These are phyloP conservation scores for Adrianichthys oophorus DNA, from an alignment of 2,797 vertebrate genomes.

Conservation along the genomic window DNA sequence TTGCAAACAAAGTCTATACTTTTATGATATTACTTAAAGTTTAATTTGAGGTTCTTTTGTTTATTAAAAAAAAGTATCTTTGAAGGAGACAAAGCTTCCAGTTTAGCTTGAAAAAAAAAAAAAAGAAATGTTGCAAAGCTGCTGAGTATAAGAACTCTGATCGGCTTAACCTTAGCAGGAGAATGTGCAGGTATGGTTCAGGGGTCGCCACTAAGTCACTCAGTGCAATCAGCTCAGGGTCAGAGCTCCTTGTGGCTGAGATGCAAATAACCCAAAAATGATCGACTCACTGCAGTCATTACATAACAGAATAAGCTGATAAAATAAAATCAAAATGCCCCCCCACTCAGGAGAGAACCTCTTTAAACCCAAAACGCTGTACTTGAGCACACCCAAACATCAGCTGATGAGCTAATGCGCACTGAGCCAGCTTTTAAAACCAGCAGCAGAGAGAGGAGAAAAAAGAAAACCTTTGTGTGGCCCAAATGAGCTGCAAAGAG, in stretches of 20 bases:
- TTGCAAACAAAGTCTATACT: too few relatives aligned
- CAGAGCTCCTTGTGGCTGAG: slow-evolving; percentile 25
- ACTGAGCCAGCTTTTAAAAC: slow-evolving; percentile 15
- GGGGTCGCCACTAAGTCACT: slow-evolving; percentile 46
- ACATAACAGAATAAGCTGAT: slow-evolving; percentile 57
- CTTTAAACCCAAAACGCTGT: slow-evolving; percentile 27
- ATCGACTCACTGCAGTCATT: slow-evolving; percentile 57
- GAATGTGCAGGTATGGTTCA: slow-evolving; percentile 36
- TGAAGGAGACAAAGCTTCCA: not conserved
- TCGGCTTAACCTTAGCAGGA: slow-evolving; percentile 28
- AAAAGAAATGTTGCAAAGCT: not conserved
- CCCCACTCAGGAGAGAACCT: not conserved
- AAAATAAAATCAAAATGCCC: slow-evolving; percentile 20
- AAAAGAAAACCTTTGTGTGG: slow-evolving; percentile 54
- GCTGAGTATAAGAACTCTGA: slow-evolving; percentile 2
- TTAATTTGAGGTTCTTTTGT: too few relatives aligned
- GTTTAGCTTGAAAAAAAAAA: not conserved
- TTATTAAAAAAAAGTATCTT: not conserved
- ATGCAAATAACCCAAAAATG: slow-evolving; percentile 47
- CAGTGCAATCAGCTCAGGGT: slow-evolving; percentile 40
- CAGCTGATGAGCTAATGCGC: slow-evolving; percentile 38
- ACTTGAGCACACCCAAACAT: slow-evolving; percentile 29
- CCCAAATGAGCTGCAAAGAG: slow-evolving; percentile 58
- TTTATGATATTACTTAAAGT: too few relatives aligned
- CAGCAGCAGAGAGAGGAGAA: not conserved